Evolutionary conservation across 2,797 vertebrate genomes (phyloP).

Genomic region (Rallus crepitans): DNA sequence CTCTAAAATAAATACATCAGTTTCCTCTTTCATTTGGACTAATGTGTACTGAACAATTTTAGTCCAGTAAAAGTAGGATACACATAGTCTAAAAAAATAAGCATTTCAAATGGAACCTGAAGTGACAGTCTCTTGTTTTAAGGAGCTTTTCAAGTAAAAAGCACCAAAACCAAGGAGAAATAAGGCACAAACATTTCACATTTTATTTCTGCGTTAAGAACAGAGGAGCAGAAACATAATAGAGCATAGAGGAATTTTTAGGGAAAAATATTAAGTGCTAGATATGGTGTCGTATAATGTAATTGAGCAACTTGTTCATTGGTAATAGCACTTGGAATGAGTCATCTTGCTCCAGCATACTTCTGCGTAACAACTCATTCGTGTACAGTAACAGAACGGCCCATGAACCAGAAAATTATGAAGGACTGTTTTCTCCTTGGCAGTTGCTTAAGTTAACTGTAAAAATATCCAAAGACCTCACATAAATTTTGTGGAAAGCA

Average conservation of each 20-base stretch:
- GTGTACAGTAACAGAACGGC: not conserved
- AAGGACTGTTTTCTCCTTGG: not conserved
- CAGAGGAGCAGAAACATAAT: not conserved
- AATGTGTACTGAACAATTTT: slow-evolving; percentile 25
- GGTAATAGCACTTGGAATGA: not conserved
- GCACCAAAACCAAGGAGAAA: not conserved
- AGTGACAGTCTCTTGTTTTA: not conserved
- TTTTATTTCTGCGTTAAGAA: not conserved
- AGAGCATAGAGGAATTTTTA: not conserved
- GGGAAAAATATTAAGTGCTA: not conserved
- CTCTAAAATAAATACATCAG: not conserved
- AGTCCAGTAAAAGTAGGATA: not conserved
- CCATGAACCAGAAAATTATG: not conserved
- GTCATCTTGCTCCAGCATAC: not conserved
- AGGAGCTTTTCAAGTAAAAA: not conserved
- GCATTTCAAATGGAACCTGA: not conserved
- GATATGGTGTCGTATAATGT: not conserved
- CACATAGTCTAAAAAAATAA: not conserved
- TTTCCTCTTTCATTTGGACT: not conserved
- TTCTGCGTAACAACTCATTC: not conserved
- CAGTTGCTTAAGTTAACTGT: not conserved
- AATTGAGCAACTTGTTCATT: slow-evolving; percentile 11
- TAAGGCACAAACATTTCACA: not conserved
- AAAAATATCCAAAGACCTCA: not conserved
- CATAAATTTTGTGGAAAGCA: not conserved